phyloP scores from a whole-genome alignment of 2,113 vertebrate species.

The Nerophis ophidion region DNA sequence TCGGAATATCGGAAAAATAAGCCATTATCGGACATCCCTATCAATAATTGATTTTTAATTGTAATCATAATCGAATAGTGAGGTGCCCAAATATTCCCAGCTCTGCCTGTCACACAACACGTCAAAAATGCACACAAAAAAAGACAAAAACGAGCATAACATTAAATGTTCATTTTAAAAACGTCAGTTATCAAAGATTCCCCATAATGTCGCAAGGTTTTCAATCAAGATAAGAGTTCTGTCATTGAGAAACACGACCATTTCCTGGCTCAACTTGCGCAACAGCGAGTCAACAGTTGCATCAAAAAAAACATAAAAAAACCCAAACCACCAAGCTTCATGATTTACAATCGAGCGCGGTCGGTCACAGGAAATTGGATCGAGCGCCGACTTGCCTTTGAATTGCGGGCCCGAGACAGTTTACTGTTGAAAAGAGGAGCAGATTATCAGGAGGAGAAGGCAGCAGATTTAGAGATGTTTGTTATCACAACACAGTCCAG shows the following conservation, averaged over 20 bases:
- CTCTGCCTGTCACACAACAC: constrained; percentile 4
- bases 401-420: constrained; percentile 57
- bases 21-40: too few relatives aligned
- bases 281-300: constrained; percentile 34
- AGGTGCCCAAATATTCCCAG: too few relatives aligned
- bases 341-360: constrained; percentile 64
- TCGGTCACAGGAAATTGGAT: constrained; percentile 70
- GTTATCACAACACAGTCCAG: constrained; percentile 60
- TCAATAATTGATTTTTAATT: too few relatives aligned
- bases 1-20: too few relatives aligned
- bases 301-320: too few relatives aligned
- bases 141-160: too few relatives aligned
- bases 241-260: constrained; percentile 55
- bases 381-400: constrained; percentile 53
- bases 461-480: constrained; percentile 68
- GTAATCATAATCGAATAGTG: too few relatives aligned
- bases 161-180: too few relatives aligned
- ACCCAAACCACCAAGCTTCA: constrained; percentile 42
- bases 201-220: neutral
- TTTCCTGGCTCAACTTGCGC: constrained; percentile 61
- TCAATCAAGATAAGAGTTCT: constrained; percentile 8
- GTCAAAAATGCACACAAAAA: too few relatives aligned
- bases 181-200: too few relatives aligned
- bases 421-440: constrained; percentile 64
- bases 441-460: constrained; percentile 63